Evolutionary conservation across 1,140 invertebrate species (phyloP), one percentile per base, ranked within the genome.

Genomic region (Lordiphosa clarofinis): DNA sequence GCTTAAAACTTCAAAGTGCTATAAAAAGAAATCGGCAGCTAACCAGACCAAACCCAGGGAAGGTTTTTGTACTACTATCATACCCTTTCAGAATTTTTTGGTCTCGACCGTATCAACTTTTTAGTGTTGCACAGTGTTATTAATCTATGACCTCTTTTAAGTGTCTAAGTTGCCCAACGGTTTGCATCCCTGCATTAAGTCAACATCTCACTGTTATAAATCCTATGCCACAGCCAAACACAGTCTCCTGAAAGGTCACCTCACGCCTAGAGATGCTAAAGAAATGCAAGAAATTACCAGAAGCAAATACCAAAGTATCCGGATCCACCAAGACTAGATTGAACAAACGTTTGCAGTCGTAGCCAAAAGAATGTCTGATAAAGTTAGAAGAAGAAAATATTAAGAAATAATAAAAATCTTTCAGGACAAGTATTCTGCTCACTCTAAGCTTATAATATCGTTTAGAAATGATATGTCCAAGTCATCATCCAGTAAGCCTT

Each of bases 311-410:
- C 7, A 97, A 75, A 0, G 93, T 94, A 5, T 93, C 89, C 7
- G 92, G 89, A 87, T 96, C 94, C 37, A 94, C 90, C 0, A 94
- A 90, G 49, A 93, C 93, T 7, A 98, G 86, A 89, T 98, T 98
- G 69, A 94, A 95, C 44, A 93, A 91, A 63, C 93, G 94, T 58
- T 91, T 92, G 84, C 95, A 96, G 81, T 97, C 93, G 79, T 96
- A 97, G n/a, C 95, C 95, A 89, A 94, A 96, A 0, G 95, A 97
- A 90, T 95, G 90, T 89, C 94, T 95, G 40, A 1, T 46, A 31
- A 31, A 8, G 28, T 31, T 8, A 31, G n/a, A n/a, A 31, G 7
- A 31, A 31, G 28, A 31, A 8, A 1, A 31, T 8, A 8, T 8
- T 31, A 31, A 8, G 7, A 31, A 31, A 31, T 8, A 31, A 8